Percentiles rank a stretch among this genome's conserved stretches.
Conservation (phyloP, 2,797 vertebrate genomes). For the Falco rusticolus region DNA sequence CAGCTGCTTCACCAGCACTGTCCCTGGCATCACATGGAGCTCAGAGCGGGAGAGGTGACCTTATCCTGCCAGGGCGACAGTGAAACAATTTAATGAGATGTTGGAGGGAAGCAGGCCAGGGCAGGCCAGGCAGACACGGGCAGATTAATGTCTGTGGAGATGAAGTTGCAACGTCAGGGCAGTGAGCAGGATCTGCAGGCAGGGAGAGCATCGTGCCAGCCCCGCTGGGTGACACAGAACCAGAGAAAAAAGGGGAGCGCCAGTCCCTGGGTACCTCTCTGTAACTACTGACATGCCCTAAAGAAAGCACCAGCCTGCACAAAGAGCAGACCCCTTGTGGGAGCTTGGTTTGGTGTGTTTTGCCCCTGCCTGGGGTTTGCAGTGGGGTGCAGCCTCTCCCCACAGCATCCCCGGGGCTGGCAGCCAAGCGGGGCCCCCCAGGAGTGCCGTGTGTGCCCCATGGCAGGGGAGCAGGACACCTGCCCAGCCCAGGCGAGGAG, state of each 20-base stretch:
- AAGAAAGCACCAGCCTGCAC: not conserved
- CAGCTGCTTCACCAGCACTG: not conserved
- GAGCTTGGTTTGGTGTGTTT: not conserved
- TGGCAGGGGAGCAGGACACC: not conserved
- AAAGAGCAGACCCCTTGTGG: rapidly evolving
- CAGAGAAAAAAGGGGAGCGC: not conserved
- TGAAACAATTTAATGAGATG: not conserved
- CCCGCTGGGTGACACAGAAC: not conserved
- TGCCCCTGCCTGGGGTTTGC: not conserved
- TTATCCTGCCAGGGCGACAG: not conserved
- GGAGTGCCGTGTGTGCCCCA: not conserved
- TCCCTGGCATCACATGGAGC: rapidly evolving
- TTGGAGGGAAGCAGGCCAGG: not conserved
- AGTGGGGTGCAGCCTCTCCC: not conserved
- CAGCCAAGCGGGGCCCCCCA: rapidly evolving
- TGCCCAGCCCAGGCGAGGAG: not conserved
- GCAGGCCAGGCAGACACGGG: not conserved
- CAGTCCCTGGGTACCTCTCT: not conserved
- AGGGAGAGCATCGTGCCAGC: not conserved
- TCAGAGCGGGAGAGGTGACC: not conserved
- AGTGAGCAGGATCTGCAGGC: not conserved
- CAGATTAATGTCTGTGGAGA: not conserved
- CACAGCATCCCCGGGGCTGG: rapidly evolving
- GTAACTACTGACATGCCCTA: not conserved
- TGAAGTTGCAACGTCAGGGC: not conserved